A percentile compares a stretch with the other conserved stretches of the same genome.
phyloP scores from a whole-genome alignment of 2,113 vertebrate species.

The Neogale vison region DNA sequence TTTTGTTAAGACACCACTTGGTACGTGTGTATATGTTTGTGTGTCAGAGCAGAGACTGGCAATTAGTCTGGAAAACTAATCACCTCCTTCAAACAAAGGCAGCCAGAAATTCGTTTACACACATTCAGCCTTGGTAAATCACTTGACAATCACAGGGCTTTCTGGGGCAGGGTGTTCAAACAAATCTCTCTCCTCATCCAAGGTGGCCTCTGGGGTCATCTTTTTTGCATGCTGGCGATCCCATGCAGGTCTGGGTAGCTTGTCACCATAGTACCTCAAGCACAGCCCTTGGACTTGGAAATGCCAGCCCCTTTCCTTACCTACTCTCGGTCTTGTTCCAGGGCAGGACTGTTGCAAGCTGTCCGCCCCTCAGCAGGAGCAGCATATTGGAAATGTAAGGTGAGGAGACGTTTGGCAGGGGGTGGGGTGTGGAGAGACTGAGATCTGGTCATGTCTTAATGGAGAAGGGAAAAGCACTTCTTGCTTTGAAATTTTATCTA shows the following conservation, averaged over 20 bases:
- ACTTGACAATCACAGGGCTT: neutral
- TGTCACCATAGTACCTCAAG: neutral
- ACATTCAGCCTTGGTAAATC: neutral
- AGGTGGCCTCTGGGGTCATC: neutral
- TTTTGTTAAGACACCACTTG: neutral
- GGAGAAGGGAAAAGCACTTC: neutral
- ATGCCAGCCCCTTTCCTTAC: too few relatives aligned
- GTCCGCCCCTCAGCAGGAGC: neutral
- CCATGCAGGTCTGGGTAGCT: neutral
- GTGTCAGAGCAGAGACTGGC: slow-evolving; percentile 27
- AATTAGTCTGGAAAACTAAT: slow-evolving; percentile 41
- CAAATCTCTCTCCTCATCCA: neutral
- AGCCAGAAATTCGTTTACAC: neutral
- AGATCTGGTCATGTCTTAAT: neutral
- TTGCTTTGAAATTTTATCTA: neutral
- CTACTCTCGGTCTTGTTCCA: neutral
- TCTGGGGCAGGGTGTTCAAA: neutral
- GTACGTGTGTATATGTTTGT: neutral
- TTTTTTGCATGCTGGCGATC: neutral
- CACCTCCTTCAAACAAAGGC: slow-evolving; percentile 33
- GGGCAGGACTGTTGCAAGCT: neutral
- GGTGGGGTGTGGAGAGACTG: neutral
- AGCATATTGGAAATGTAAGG: neutral
- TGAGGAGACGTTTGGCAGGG: neutral
- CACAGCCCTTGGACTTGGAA: neutral